Conservation (phyloP, 1,140 invertebrate genomes). For the Protaetia brevitarsis region DNA sequence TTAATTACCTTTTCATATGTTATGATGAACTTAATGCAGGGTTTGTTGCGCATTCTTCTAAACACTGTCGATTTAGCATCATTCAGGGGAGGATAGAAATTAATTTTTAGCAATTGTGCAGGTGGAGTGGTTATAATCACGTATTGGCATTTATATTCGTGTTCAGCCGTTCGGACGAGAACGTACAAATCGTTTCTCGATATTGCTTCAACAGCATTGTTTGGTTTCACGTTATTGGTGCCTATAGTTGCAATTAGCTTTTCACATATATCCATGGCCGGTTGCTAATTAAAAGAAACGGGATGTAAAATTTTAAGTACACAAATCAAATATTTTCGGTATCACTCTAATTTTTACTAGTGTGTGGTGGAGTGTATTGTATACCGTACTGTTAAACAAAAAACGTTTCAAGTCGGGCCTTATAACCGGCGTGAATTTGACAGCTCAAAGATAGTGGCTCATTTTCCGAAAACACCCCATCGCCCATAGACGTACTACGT, state of each 20-base stretch:
- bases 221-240: neutral
- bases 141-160: conserved; percentile 24
- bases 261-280: conserved; percentile 5
- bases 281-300: conserved; percentile 2
- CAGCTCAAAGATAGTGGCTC: too few relatives aligned
- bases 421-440: too few relatives aligned
- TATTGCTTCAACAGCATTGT: conserved; percentile 11
- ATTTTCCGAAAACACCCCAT: too few relatives aligned
- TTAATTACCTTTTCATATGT: conserved; percentile 28
- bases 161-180: conserved; percentile 3
- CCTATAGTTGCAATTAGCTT: conserved; percentile 9
- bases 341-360: too few relatives aligned
- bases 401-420: too few relatives aligned
- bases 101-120: conserved; percentile 26
- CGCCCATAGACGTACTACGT: too few relatives aligned
- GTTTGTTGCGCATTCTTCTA: neutral
- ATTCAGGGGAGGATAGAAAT: conserved; percentile 26
- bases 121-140: conserved; percentile 32
- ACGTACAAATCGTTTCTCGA: neutral
- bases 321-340: too few relatives aligned
- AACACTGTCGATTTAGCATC: neutral
- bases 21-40: conserved; percentile 26
- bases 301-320: too few relatives aligned
- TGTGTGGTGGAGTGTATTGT: too few relatives aligned
- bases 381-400: too few relatives aligned